Evolutionary conservation across 2,113 vertebrate genomes (phyloP).

Genomic region (Dendropsophus ebraccatus): DNA sequence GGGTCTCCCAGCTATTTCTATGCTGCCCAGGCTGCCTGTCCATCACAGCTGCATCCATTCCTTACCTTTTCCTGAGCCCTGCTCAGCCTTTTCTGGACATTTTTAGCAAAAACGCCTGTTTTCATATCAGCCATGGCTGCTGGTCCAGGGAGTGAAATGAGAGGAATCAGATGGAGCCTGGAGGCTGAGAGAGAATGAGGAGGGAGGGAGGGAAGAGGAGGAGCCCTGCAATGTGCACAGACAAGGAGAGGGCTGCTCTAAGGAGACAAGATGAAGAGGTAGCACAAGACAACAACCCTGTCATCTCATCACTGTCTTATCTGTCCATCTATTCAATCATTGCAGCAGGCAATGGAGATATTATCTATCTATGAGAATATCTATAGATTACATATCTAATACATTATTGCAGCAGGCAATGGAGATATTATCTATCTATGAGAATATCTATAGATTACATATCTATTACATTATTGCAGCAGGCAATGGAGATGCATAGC

Average conservation of each 20-base stretch:
- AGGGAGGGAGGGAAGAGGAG: constrained; percentile 55
- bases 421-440: too few species aligned
- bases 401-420: too few species aligned
- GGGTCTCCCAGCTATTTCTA: background rate
- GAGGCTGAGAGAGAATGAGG: constrained; percentile 61
- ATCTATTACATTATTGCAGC: too few species aligned
- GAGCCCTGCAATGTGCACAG: constrained; percentile 57
- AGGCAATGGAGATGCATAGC: too few species aligned
- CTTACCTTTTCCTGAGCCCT: constrained; percentile 95
- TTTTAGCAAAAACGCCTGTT: constrained; percentile 95
- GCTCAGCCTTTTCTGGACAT: constrained; percentile 93
- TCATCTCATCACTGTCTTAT: too few species aligned
- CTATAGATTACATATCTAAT: too few species aligned
- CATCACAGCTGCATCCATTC: background rate
- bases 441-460: too few species aligned
- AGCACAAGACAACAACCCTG: background rate
- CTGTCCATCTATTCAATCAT: too few species aligned
- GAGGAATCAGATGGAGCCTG: constrained; percentile 62
- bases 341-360: too few species aligned
- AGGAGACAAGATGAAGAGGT: constrained; percentile 27
- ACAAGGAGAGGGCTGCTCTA: constrained; percentile 33
- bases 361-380: too few species aligned
- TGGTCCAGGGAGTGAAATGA: constrained; percentile 63
- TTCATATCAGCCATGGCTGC: constrained; percentile 96
- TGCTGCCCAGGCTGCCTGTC: background rate